A percentile compares a stretch with the other conserved stretches of the same genome.
phyloP scores from a whole-genome alignment of 2,888 invertebrate species.

The Lingula anatina region DNA sequence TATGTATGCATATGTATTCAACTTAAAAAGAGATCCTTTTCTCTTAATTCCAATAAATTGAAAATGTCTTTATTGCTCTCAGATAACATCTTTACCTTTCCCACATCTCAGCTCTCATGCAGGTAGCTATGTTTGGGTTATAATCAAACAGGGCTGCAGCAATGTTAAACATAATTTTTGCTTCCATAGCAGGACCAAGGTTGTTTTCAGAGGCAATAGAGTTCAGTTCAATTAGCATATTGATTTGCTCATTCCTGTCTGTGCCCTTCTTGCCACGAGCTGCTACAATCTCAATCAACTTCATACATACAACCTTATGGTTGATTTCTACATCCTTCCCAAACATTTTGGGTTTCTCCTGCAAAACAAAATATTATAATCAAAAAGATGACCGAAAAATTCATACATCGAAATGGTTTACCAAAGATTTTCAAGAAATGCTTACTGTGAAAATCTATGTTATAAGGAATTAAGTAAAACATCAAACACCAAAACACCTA shows the following conservation, averaged over 20 bases:
- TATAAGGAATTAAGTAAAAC: too few relatives aligned
- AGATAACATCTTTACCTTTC: slow-evolving; percentile 70
- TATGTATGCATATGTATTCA: too few relatives aligned
- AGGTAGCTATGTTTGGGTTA: slow-evolving; percentile 88
- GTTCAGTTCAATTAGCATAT: slow-evolving; percentile 83
- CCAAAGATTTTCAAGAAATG: background rate
- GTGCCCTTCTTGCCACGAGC: slow-evolving; percentile 91
- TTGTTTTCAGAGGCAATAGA: slow-evolving; percentile 79
- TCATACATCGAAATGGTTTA: too few relatives aligned
- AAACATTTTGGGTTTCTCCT: slow-evolving; percentile 90
- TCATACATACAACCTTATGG: slow-evolving; percentile 83
- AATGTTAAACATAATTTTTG: slow-evolving; percentile 75
- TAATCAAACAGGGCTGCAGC: slow-evolving; percentile 96
- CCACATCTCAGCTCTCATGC: slow-evolving; percentile 97
- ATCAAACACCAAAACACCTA: too few relatives aligned
- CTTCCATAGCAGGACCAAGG: slow-evolving; percentile 81
- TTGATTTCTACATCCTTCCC: slow-evolving; percentile 99
- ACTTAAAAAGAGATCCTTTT: too few relatives aligned
- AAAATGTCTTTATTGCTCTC: too few relatives aligned
- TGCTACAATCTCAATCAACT: slow-evolving; percentile 86
- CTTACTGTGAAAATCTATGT: background rate
- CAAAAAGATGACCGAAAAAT: background rate
- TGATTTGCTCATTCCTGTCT: slow-evolving; percentile 92
- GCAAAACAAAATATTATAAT: slow-evolving; percentile 10
- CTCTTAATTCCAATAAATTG: too few relatives aligned